These are phyloP conservation scores for Spisula solida DNA, from an alignment of 2,888 invertebrate genomes.

Conservation along the genomic window DNA sequence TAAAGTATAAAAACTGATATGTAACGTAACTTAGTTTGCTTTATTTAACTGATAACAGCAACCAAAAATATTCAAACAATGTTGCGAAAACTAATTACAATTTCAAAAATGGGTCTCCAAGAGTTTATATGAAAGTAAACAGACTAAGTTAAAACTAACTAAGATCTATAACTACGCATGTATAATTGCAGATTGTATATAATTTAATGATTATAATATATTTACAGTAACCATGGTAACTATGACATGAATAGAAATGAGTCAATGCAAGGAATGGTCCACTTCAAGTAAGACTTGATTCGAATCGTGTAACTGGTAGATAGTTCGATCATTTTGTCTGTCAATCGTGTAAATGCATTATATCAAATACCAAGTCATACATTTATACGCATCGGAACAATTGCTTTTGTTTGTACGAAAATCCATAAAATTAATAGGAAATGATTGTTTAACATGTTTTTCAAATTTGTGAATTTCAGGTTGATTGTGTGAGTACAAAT, in stretches of 20 bases:
- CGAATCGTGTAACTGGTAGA: background rate
- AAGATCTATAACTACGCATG: slow-evolving; percentile 23
- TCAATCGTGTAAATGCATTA: background rate
- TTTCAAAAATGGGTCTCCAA: background rate
- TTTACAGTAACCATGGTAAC: slow-evolving; percentile 40
- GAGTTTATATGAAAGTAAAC: background rate
- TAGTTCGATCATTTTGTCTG: background rate
- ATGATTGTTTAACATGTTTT: too few relatives aligned
- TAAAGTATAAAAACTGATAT: slow-evolving; percentile 20
- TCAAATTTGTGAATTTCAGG: background rate
- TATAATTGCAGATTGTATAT: slow-evolving; percentile 34
- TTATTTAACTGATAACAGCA: slow-evolving; percentile 17
- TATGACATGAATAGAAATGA: slow-evolving; percentile 21
- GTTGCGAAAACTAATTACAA: slow-evolving; percentile 6
- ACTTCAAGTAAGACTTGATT: slow-evolving; percentile 15
- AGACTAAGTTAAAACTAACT: slow-evolving; percentile 3
- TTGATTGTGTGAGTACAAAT: background rate
- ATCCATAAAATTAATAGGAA: too few relatives aligned
- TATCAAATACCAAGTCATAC: too few relatives aligned
- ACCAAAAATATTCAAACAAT: slow-evolving; percentile 16
- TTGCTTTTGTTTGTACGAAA: too few relatives aligned
- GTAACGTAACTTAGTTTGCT: slow-evolving; percentile 7
- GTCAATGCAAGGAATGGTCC: slow-evolving; percentile 50
- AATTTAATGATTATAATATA: slow-evolving; percentile 42
- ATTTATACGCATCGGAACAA: too few relatives aligned